Conservation (phyloP, 2,797 vertebrate genomes). For the Ciconia nigra region DNA sequence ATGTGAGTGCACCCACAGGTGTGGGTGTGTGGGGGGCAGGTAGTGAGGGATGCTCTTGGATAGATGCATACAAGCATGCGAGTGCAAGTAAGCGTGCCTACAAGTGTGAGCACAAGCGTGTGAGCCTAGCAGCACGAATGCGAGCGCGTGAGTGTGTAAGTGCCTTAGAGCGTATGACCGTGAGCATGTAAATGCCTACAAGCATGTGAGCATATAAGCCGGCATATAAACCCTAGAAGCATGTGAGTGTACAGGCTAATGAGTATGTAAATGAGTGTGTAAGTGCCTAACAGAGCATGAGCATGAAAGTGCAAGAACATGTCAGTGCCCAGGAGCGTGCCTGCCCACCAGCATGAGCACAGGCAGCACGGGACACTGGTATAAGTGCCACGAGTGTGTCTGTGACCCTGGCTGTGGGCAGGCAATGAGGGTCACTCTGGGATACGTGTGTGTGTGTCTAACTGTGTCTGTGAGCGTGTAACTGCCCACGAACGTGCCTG, state of each 20-base stretch:
- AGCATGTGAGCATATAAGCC: not conserved
- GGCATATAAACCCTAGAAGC: not conserved
- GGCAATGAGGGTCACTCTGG: not conserved
- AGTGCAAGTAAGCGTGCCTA: not conserved
- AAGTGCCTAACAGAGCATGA: not conserved
- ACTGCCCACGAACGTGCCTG: not conserved
- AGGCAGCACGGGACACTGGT: not conserved
- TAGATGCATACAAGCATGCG: not conserved
- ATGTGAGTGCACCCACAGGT: not conserved
- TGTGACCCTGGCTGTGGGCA: not conserved
- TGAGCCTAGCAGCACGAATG: not conserved
- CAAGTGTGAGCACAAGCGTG: not conserved
- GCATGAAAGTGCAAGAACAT: fast-evolving
- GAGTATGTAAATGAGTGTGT: not conserved
- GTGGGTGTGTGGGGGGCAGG: not conserved
- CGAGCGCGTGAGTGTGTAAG: fast-evolving
- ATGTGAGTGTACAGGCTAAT: fast-evolving
- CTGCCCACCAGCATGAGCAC: fast-evolving
- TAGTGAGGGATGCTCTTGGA: not conserved
- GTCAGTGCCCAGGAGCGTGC: fast-evolving
- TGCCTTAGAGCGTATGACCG: not conserved
- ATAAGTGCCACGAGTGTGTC: not conserved
- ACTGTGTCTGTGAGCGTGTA: not conserved
- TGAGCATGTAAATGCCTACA: not conserved
- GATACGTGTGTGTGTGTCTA: not conserved